These are phyloP conservation scores for Gymnorhina tibicen DNA, from an alignment of 2,113 vertebrate species.

Conservation along the genomic window DNA sequence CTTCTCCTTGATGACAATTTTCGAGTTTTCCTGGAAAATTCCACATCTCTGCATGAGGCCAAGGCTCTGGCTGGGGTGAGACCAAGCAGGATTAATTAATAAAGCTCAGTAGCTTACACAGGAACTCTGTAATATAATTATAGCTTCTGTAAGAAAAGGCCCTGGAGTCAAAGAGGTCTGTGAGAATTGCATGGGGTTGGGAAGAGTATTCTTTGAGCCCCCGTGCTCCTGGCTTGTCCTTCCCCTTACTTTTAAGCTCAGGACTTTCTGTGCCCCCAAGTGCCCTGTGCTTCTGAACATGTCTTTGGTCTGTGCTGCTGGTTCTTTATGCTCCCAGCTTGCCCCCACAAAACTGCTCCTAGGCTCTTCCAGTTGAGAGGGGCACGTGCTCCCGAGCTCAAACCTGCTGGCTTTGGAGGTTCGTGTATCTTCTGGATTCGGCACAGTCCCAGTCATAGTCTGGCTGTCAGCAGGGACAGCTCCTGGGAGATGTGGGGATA, in stretches of 20 bases:
- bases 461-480: neutral
- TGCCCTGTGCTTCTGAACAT: neutral
- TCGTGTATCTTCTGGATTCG: rapidly evolving
- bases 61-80: neutral
- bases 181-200: constrained; percentile 69
- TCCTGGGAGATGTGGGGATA: neutral
- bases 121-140: constrained; percentile 79
- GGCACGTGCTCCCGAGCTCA: neutral
- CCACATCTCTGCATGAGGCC: constrained; percentile 78
- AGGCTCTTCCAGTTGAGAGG: neutral
- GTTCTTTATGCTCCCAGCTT: neutral
- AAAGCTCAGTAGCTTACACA: constrained; percentile 70
- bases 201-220: constrained; percentile 66
- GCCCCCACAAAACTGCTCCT: neutral
- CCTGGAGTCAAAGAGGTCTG: constrained; percentile 75
- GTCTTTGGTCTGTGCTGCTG: neutral
- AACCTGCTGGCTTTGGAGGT: neutral
- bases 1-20: constrained; percentile 67
- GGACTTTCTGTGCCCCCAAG: neutral
- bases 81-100: constrained; percentile 74
- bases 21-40: constrained; percentile 92
- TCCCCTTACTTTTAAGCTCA: neutral
- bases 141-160: constrained; percentile 80
- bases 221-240: neutral
- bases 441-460: neutral